A percentile compares a stretch with the other conserved stretches of the same genome.
Evolutionary conservation across 37 sponge, comb jelly and placozoan species (phyloP).

Genomic region (Trichoplax adhaerens): DNA sequence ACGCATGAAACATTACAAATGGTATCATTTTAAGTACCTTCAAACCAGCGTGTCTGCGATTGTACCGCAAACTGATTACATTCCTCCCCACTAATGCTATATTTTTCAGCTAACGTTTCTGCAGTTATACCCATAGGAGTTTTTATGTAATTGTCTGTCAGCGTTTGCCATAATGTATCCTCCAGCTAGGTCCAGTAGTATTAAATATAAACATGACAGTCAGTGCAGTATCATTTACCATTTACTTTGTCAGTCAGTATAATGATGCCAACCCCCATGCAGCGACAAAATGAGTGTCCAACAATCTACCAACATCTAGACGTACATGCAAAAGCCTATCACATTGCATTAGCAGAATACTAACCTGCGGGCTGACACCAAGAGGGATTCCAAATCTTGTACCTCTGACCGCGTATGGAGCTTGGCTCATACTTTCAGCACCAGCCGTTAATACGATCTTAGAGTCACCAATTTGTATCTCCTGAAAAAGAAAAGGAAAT

Average conservation of each 20-base stretch:
- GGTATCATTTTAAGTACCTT: too few species aligned
- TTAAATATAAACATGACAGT: neutral
- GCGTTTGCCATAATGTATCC: slow-evolving; percentile 74
- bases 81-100: slow-evolving; percentile 59
- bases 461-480: slow-evolving; percentile 57
- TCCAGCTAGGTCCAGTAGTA: slow-evolving; percentile 40
- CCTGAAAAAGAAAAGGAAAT: slow-evolving; percentile 19
- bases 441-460: slow-evolving; percentile 77
- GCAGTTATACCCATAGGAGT: slow-evolving; percentile 92
- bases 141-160: slow-evolving; percentile 63
- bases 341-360: neutral
- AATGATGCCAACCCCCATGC: too few species aligned
- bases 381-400: slow-evolving; percentile 62
- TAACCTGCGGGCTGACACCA: slow-evolving; percentile 23
- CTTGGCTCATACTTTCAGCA: slow-evolving; percentile 84
- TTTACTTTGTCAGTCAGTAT: too few species aligned
- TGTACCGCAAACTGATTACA: slow-evolving; percentile 78
- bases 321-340: neutral
- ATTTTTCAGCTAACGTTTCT: slow-evolving; percentile 84
- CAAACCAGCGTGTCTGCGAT: slow-evolving; percentile 69
- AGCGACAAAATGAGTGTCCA: too few species aligned
- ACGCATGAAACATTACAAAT: too few species aligned
- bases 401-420: slow-evolving; percentile 50
- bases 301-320: neutral
- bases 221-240: too few species aligned